Evolutionary conservation across 2,888 invertebrate species (phyloP).

Genomic region (Brenthis daphne): DNA sequence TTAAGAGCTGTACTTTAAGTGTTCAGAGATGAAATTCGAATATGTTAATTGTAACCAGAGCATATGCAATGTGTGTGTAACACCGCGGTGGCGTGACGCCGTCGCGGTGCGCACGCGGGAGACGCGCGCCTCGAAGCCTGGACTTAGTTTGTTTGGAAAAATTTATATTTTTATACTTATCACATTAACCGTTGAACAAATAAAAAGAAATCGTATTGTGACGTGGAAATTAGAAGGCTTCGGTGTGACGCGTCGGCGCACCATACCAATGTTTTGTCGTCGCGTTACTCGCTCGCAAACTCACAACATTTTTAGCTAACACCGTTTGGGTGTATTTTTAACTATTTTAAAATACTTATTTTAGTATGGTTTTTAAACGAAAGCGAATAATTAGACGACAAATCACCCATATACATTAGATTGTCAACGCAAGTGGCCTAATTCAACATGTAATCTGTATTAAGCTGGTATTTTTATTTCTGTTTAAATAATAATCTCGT

Average conservation of each 20-base stretch:
- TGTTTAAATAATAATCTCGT: conserved; percentile 27
- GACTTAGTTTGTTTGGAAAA: conserved; percentile 42
- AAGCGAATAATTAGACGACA: conserved; percentile 42
- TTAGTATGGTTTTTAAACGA: background rate
- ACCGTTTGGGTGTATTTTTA: background rate
- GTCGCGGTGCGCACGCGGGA: conserved; percentile 52
- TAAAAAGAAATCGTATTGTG: conserved; percentile 13
- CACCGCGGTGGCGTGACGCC: conserved; percentile 50
- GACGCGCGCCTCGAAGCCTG: conserved; percentile 54
- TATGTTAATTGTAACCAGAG: conserved; percentile 70
- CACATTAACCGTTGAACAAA: conserved; percentile 30
- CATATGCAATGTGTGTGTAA: conserved; percentile 62
- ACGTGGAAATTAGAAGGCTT: conserved; percentile 42
- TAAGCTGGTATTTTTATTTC: conserved; percentile 32
- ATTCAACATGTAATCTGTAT: conserved; percentile 35
- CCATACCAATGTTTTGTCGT: conserved; percentile 39
- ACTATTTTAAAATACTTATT: background rate
- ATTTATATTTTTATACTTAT: conserved; percentile 54
- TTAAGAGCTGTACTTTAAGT: conserved; percentile 82
- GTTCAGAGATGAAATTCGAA: conserved; percentile 77
- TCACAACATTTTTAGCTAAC: background rate
- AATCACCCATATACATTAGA: conserved; percentile 39
- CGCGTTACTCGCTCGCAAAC: conserved; percentile 25
- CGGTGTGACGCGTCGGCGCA: conserved; percentile 47
- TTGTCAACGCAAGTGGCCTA: conserved; percentile 46